Conservation (phyloP, 1,140 invertebrate genomes). For the Orussus abietinus region DNA sequence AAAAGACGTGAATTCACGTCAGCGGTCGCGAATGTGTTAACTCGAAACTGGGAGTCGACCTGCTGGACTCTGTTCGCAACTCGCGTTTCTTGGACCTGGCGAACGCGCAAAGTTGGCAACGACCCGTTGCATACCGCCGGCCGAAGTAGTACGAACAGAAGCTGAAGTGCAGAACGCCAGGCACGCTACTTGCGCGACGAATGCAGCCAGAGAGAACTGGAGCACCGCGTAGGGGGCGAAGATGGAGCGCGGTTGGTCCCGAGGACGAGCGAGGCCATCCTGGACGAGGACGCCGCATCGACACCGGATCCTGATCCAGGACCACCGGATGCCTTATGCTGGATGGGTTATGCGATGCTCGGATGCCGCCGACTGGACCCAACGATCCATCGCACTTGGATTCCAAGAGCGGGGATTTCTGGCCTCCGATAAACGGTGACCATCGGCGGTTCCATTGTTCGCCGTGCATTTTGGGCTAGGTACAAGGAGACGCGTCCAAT, state of each 20-base stretch:
- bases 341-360: constrained; percentile 29
- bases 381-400: constrained; percentile 12
- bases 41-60: too few species aligned
- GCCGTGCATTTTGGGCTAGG: too few species aligned
- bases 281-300: too few species aligned
- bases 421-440: not conserved
- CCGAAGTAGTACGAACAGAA: constrained; percentile 28
- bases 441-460: too few species aligned
- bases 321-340: too few species aligned
- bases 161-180: constrained; percentile 26
- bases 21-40: too few species aligned
- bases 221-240: constrained; percentile 19
- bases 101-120: constrained; percentile 4
- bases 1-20: too few species aligned
- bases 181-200: constrained; percentile 25
- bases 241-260: constrained; percentile 19
- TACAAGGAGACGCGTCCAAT: too few species aligned
- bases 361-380: constrained; percentile 28
- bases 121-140: not conserved
- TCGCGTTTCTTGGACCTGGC: too few species aligned
- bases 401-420: not conserved
- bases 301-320: too few species aligned
- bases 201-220: constrained; percentile 18
- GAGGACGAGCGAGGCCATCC: too few species aligned
- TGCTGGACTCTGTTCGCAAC: too few species aligned